These are phyloP conservation scores for Tupiocoris notatus DNA, from an alignment of 2,888 invertebrate species.

Conservation along the genomic window DNA sequence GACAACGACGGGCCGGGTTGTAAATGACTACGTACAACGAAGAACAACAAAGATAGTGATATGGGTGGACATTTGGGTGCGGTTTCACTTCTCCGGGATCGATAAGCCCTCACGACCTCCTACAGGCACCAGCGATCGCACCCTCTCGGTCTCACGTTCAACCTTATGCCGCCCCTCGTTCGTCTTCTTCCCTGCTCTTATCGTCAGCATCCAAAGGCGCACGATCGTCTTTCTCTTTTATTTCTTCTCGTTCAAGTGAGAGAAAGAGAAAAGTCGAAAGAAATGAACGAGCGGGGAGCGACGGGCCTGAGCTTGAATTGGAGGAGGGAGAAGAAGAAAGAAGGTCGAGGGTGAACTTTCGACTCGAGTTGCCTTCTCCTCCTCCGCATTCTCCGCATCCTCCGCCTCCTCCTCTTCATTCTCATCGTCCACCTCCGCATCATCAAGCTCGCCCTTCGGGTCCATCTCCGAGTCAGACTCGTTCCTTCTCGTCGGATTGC, in stretches of 20 bases:
- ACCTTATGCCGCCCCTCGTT: not conserved
- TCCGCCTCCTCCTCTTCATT: no score
- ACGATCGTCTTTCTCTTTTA: not conserved
- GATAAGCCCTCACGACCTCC: conserved; percentile 33
- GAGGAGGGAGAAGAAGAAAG: not conserved
- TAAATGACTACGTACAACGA: not conserved
- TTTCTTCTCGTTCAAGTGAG: no score
- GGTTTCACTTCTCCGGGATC: conserved; percentile 44
- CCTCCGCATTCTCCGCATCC: no score
- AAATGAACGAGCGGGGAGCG: not conserved
- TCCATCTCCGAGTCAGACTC: no score
- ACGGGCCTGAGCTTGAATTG: not conserved
- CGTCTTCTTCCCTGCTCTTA: not conserved
- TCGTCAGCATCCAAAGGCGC: not conserved
- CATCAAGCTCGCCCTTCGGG: no score
- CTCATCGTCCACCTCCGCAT: no score
- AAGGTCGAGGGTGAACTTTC: not conserved
- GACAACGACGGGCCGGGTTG: not conserved
- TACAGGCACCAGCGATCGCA: conserved; percentile 13
- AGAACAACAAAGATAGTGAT: conserved; percentile 16
- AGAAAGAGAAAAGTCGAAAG: not conserved
- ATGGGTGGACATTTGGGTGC: conserved; percentile 45
- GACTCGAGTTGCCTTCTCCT: no score
- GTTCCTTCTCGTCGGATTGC: no score
- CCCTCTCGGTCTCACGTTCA: conserved; percentile 5